Conservation (phyloP, 2,797 vertebrate species). For the Sardinella longiceps region DNA sequence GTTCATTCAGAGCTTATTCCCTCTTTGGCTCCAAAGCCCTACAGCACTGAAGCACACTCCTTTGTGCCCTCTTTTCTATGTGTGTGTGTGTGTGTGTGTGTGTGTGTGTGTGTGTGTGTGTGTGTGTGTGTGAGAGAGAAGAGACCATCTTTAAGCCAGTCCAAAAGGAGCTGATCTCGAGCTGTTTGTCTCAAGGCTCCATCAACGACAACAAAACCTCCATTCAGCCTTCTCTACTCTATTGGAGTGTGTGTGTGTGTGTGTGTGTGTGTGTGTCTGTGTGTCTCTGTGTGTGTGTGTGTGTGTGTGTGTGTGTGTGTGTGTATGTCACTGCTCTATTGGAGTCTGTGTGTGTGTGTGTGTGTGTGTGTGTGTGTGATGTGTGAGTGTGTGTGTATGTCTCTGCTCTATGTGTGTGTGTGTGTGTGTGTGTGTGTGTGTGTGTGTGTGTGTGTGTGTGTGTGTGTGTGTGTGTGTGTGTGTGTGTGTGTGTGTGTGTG, state of each 20-base stretch:
- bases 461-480: too few relatives aligned
- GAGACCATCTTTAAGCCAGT: slow-evolving; percentile 29
- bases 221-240: slow-evolving; percentile 35
- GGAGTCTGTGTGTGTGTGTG: too few relatives aligned
- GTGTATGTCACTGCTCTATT: too few relatives aligned
- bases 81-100: slow-evolving; percentile 13
- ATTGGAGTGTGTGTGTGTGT: not conserved
- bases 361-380: too few relatives aligned
- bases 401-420: too few relatives aligned
- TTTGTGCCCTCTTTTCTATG: not conserved
- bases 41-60: not conserved
- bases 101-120: slow-evolving; percentile 34
- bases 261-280: slow-evolving; percentile 7
- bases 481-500: too few relatives aligned
- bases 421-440: not conserved
- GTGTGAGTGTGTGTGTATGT: too few relatives aligned
- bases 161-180: slow-evolving; percentile 28
- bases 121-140: too few relatives aligned
- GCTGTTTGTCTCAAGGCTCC: slow-evolving; percentile 38
- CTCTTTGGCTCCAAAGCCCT: not conserved
- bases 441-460: not conserved
- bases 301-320: not conserved
- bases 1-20: slow-evolving; percentile 4
- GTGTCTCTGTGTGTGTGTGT: not conserved
- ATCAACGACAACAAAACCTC: slow-evolving; percentile 49